phyloP scores from a whole-genome alignment of 2,797 vertebrate species.

The Pseudochaenichthys georgianus region DNA sequence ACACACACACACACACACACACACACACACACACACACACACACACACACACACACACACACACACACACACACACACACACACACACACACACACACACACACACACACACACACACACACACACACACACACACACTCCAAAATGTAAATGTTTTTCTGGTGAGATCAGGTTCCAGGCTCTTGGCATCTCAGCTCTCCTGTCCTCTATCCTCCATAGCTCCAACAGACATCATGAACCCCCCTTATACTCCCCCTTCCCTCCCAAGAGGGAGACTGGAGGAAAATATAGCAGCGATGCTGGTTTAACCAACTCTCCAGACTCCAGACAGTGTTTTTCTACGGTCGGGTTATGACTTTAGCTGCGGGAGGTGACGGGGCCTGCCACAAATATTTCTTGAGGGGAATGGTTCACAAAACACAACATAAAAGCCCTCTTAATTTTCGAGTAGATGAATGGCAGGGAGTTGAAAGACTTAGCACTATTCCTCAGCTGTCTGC shows the following conservation, averaged over 20 bases:
- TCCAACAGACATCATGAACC: conserved; percentile 61
- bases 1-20: not conserved
- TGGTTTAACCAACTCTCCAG: conserved; percentile 81
- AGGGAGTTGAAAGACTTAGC: conserved; percentile 73
- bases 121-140: not conserved
- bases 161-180: conserved; percentile 79
- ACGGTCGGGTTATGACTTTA: conserved; percentile 79
- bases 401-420: conserved; percentile 79
- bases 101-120: not conserved
- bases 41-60: not conserved
- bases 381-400: conserved; percentile 80
- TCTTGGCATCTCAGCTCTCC: conserved; percentile 72
- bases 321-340: conserved; percentile 83
- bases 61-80: not conserved
- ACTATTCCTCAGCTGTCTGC: conserved; percentile 53
- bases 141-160: conserved; percentile 78
- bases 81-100: not conserved
- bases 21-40: not conserved
- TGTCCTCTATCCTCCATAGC: conserved; percentile 62
- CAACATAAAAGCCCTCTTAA: conserved; percentile 80
- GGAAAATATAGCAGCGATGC: conserved; percentile 71
- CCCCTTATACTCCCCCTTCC: not conserved
- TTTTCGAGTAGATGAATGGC: conserved; percentile 68
- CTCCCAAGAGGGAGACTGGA: conserved; percentile 63
- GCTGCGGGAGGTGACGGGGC: conserved; percentile 79